phyloP scores from a whole-genome alignment of 2,888 invertebrate genomes.

The Venustoraphidia nigricollis region DNA sequence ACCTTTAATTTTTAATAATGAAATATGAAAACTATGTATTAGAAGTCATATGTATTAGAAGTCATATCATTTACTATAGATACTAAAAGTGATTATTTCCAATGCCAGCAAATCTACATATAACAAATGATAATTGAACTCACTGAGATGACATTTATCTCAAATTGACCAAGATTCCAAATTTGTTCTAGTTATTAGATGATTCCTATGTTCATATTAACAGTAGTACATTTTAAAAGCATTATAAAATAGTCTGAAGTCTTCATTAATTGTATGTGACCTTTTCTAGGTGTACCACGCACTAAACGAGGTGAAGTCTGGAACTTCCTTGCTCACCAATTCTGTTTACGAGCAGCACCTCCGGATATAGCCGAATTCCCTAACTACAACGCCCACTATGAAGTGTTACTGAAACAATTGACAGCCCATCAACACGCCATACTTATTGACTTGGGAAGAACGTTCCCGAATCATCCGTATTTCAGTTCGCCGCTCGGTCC shows the following conservation, averaged over 20 bases:
- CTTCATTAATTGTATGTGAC: slow-evolving; percentile 1
- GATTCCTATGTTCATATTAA: not conserved
- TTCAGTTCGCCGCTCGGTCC: slow-evolving; percentile 84
- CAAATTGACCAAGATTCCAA: too few species aligned
- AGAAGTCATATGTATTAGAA: too few species aligned
- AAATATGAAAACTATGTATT: too few species aligned
- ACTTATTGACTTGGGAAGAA: slow-evolving; percentile 83
- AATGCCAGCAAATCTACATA: too few species aligned
- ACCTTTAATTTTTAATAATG: too few species aligned
- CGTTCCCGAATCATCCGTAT: slow-evolving; percentile 89
- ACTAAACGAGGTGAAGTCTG: slow-evolving; percentile 78
- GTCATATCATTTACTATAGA: too few species aligned
- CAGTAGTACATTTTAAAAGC: not conserved
- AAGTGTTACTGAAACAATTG: slow-evolving; percentile 63
- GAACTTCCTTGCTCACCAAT: slow-evolving; percentile 80
- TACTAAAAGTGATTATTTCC: too few species aligned
- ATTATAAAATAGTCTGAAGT: not conserved
- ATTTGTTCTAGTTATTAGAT: not conserved
- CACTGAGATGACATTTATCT: too few species aligned
- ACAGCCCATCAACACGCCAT: slow-evolving; percentile 96
- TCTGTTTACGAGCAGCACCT: slow-evolving; percentile 51
- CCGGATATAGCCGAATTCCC: slow-evolving; percentile 55
- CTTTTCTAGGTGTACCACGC: slow-evolving; percentile 60
- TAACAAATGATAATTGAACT: too few species aligned
- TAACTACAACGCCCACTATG: slow-evolving; percentile 64